phyloP scores from a whole-genome alignment of 2,888 invertebrate genomes.

The Polydrusus cervinus region DNA sequence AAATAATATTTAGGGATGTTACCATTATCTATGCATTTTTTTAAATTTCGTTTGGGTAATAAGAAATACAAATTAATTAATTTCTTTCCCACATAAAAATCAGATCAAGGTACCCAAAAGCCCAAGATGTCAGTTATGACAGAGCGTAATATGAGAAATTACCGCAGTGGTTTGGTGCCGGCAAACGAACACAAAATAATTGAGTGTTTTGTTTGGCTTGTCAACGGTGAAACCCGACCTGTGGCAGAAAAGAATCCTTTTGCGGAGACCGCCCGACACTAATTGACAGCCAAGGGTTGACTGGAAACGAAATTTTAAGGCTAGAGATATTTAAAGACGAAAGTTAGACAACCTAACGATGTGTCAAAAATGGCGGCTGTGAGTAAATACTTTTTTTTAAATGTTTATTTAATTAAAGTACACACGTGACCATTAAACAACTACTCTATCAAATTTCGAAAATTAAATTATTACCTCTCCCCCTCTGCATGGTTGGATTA shows the following conservation, averaged over 20 bases:
- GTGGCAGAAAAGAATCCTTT: constrained; percentile 51
- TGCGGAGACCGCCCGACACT: constrained; percentile 45
- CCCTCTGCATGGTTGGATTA: too few relatives aligned
- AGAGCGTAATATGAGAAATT: constrained; percentile 45
- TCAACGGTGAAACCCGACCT: constrained; percentile 51
- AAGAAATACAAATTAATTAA: too few relatives aligned
- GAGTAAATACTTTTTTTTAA: too few relatives aligned
- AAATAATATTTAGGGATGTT: too few relatives aligned
- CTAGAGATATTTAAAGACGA: constrained; percentile 12
- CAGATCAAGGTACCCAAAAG: constrained; percentile 1
- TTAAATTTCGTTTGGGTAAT: too few relatives aligned
- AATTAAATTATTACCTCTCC: too few relatives aligned
- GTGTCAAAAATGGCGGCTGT: too few relatives aligned
- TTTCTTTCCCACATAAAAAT: constrained; percentile 1
- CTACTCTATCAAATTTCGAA: too few relatives aligned
- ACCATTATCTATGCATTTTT: too few relatives aligned
- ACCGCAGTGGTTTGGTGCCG: constrained; percentile 28
- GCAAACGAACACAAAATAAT: constrained; percentile 37
- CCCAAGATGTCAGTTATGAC: constrained; percentile 26
- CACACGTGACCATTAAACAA: too few relatives aligned
- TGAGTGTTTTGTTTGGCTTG: constrained; percentile 56
- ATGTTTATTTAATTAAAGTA: too few relatives aligned
- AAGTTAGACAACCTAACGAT: too few relatives aligned
- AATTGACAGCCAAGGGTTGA: constrained; percentile 52
- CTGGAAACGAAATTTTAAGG: constrained; percentile 24